phyloP scores from a whole-genome alignment of 2,888 invertebrate species.

The Ornithoptera alexandrae region DNA sequence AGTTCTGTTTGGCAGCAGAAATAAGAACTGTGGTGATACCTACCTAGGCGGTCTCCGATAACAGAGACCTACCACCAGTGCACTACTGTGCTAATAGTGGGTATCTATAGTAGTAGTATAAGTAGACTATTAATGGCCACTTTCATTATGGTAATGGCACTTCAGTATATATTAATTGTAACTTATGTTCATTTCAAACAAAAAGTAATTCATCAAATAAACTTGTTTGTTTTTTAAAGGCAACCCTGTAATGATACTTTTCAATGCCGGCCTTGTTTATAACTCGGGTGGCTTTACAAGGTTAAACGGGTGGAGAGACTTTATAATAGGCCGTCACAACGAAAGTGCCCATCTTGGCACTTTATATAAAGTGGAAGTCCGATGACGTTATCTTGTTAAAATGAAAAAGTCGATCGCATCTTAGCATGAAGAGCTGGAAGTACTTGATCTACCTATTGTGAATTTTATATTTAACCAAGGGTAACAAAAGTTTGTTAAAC shows the following conservation, averaged over 20 bases:
- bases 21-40: too few species aligned
- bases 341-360: constrained; percentile 1
- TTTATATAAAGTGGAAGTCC: constrained; percentile 2
- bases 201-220: not conserved
- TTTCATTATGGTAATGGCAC: too few species aligned
- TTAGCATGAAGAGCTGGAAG: too few species aligned
- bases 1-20: too few species aligned
- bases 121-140: too few species aligned
- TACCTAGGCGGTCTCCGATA: too few species aligned
- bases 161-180: not conserved
- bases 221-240: not conserved
- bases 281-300: not conserved
- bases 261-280: constrained; percentile 1
- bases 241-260: not conserved
- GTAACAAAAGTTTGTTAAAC: too few species aligned
- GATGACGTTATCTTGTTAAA: constrained; percentile 3
- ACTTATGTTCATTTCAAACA: not conserved
- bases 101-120: too few species aligned
- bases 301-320: not conserved
- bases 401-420: not conserved
- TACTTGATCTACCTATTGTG: too few species aligned
- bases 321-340: not conserved
- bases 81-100: too few species aligned
- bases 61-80: too few species aligned
- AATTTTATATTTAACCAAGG: too few species aligned